Base-by-base conservation (phyloP, 2,888 invertebrate species). In the Empis livida region DNA sequence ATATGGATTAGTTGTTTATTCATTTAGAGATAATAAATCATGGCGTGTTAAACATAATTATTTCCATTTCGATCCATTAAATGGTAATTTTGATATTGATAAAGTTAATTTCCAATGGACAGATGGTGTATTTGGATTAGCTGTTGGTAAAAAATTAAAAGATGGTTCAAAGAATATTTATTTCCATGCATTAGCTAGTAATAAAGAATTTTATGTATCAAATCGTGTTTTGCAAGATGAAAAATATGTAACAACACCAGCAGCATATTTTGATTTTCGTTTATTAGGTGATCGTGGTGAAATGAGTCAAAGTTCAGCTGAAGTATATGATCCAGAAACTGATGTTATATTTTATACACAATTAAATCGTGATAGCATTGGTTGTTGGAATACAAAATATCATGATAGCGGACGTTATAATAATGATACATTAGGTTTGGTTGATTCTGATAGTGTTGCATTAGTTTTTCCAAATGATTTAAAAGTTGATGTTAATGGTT, bases 71-170 rank as follows among this genome's bases (percentile, higher is more conserved):
- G 88, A 89, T 61, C 88, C 89, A 0, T 66, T 87, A 17, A 71
- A 77, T 57, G 87, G 88, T 3, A 78, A 84, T 54, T 84, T 82
- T 64, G 82, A 80, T 56, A 78, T 89, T 13, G 82, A 79, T 40
- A 87, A 87, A 6, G 75, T 85, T 17, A 78, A 82, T 61, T 89
- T 88, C 76, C 88, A 88, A 62, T 89, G 87, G 88, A 84, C 83
- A 0, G 88, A 89, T 62, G 88, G 88, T 2, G 75, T 89, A 0
- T 87, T 88, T 56, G 84, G 81, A 14, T 61, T 88, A 53, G 83
- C 86, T 2, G 67, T 86, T 15, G 81, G 80, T 0, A 75, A 76
- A 31, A 71, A 72, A 49, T 72, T 75, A 51, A 67, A 71, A 8
- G 75, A 79, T 56, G 76, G 77, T 27, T 58, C 72, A 53, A 79